Evolutionary conservation across 2,797 vertebrate species (phyloP).

Genomic region (Periophthalmus magnuspinnatus): DNA sequence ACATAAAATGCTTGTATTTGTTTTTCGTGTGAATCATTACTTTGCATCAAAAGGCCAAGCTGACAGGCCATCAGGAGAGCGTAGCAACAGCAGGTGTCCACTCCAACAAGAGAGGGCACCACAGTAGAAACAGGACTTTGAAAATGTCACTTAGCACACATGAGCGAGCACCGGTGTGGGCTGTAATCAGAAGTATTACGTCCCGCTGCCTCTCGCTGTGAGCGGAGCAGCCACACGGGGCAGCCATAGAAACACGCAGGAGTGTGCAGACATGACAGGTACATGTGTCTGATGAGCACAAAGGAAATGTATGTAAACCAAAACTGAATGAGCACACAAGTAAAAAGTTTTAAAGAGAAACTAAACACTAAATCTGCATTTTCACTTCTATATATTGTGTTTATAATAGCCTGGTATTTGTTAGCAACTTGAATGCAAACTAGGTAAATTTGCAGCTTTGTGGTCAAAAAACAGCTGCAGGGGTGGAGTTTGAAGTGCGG

Average conservation of each 20-base stretch:
- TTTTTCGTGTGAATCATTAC: constrained; percentile 18
- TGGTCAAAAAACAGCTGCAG: too few relatives aligned
- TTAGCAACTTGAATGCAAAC: too few relatives aligned
- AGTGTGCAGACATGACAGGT: background rate
- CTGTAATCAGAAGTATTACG: constrained; percentile 20
- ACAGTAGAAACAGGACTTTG: constrained; percentile 43
- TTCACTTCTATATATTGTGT: too few relatives aligned
- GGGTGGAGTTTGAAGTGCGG: too few relatives aligned
- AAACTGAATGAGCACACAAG: background rate
- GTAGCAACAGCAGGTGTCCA: constrained; percentile 41
- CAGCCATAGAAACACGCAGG: constrained; percentile 20
- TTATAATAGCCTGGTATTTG: too few relatives aligned
- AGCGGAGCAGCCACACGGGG: constrained; percentile 29
- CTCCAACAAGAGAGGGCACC: constrained; percentile 34
- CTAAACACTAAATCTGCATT: too few relatives aligned
- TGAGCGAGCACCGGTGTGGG: constrained; percentile 36
- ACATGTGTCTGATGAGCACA: background rate
- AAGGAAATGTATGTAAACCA: background rate
- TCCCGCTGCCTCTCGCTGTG: constrained; percentile 9
- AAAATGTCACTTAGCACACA: constrained; percentile 62
- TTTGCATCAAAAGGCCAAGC: constrained; percentile 18
- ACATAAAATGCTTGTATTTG: background rate
- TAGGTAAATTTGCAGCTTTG: too few relatives aligned
- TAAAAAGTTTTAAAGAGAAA: too few relatives aligned
- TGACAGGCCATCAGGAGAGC: constrained; percentile 38